phyloP scores from a whole-genome alignment of 2,113 vertebrate species.

The Heptranchias perlo region DNA sequence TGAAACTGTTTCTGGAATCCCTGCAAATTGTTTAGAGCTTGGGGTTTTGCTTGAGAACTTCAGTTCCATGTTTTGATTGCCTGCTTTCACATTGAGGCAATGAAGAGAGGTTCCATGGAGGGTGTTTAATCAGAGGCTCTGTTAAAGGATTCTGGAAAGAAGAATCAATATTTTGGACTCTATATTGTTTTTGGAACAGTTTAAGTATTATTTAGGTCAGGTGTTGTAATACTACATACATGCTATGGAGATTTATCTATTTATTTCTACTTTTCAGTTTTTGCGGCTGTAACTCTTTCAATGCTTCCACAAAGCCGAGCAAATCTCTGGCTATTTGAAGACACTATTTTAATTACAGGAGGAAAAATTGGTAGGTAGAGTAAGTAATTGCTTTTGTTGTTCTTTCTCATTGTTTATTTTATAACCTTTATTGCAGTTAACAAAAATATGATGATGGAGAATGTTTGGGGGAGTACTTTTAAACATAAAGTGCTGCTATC shows the following conservation, averaged over 20 bases:
- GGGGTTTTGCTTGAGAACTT: not conserved
- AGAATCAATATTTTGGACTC: not conserved
- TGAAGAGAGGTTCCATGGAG: not conserved
- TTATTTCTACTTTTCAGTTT: slow-evolving; percentile 61
- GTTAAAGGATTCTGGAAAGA: not conserved
- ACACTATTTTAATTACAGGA: slow-evolving; percentile 75
- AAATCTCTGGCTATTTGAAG: slow-evolving; percentile 85
- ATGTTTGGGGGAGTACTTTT: not conserved
- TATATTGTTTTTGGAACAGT: not conserved
- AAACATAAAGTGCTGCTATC: too few relatives aligned
- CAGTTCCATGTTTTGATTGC: not conserved
- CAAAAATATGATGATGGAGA: not conserved
- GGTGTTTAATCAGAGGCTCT: not conserved
- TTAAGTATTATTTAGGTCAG: not conserved
- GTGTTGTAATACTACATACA: not conserved
- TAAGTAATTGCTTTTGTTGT: not conserved
- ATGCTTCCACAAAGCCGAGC: slow-evolving; percentile 74
- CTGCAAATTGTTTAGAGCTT: not conserved
- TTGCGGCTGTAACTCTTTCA: slow-evolving; percentile 74
- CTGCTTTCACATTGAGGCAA: not conserved
- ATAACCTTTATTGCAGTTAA: not conserved
- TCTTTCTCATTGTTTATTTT: not conserved
- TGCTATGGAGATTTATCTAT: slow-evolving; percentile 37
- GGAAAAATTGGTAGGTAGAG: slow-evolving; percentile 73
- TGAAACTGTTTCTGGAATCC: not conserved